Evolutionary conservation across 2,888 invertebrate species (phyloP).

Genomic region (Drosophila silvestris): DNA sequence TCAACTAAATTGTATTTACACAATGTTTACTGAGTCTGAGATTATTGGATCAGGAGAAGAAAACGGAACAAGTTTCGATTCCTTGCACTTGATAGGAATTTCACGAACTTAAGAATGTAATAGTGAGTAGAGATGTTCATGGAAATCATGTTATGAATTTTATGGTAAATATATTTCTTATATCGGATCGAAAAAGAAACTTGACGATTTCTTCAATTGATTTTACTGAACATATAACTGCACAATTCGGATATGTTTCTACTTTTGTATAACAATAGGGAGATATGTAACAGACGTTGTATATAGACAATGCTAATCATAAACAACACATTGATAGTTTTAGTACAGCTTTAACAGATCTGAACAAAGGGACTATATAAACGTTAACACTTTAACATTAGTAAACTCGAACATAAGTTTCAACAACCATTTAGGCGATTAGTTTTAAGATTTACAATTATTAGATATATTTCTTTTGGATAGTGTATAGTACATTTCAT

Average conservation of each 20-base stretch:
- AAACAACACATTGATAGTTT: conserved; percentile 11
- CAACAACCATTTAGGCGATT: conserved; percentile 35
- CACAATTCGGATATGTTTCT: conserved; percentile 56
- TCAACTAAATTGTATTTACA: conserved; percentile 20
- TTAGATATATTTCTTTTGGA: conserved; percentile 21
- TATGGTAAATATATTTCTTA: background rate
- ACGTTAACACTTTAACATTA: conserved; percentile 27
- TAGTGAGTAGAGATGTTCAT: background rate
- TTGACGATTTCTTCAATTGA: conserved; percentile 5
- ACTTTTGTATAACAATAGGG: conserved; percentile 46
- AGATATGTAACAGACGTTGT: conserved; percentile 32
- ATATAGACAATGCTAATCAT: conserved; percentile 21
- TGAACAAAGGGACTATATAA: conserved; percentile 10
- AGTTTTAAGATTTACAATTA: conserved; percentile 24
- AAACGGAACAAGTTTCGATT: background rate
- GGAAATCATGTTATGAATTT: conserved; percentile 1
- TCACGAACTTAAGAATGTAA: background rate
- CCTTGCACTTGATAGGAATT: background rate
- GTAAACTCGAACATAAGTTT: conserved; percentile 35
- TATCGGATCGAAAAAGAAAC: conserved; percentile 6
- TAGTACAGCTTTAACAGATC: conserved; percentile 25
- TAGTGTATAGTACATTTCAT: conserved; percentile 37
- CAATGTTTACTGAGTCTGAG: conserved; percentile 6
- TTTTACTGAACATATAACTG: conserved; percentile 15
- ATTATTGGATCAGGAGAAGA: conserved; percentile 1